These are phyloP conservation scores for Rattus norvegicus DNA, from an alignment of 2,113 vertebrate species.

Conservation along the genomic window GRCr8 NC_086026.1:15138501-15139000, in stretches of 20 bases:
- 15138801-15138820: slow-evolving; percentile 39
- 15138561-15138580: not conserved
- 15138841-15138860: not conserved
- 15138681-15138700: not conserved
- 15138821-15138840: slow-evolving; percentile 58
- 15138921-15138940: not conserved
- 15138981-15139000: slow-evolving; percentile 45
- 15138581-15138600: not conserved
- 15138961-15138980: slow-evolving; percentile 40
- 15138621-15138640: not conserved
- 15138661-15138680: not conserved
- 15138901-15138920: not conserved
- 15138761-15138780: slow-evolving; percentile 57
- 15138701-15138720: not conserved
- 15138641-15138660: not conserved
- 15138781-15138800: slow-evolving; percentile 54
- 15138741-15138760: slow-evolving; percentile 22
- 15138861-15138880: not conserved
- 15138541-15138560: not conserved
- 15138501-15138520: not conserved
- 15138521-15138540: not conserved
- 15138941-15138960: not conserved
- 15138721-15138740: slow-evolving; percentile 27
- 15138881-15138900: slow-evolving; percentile 41
- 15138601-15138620: not conserved